phyloP scores from a whole-genome alignment of 2,797 vertebrate species.

The Mionectes olivaceus region DNA sequence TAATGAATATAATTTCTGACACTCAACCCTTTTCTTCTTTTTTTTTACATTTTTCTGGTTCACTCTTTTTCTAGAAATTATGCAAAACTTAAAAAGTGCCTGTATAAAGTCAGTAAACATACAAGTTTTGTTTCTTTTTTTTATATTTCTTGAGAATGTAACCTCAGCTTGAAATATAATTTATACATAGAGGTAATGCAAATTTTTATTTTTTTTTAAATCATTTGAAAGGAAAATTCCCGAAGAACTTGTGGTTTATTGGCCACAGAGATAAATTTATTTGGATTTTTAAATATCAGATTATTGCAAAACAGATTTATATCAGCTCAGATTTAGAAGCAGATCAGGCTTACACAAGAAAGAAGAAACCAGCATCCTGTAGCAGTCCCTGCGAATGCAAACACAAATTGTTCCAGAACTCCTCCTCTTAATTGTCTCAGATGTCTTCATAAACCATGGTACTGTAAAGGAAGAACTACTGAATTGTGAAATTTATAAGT shows the following conservation, averaged over 20 bases:
- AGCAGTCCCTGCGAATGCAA: neutral
- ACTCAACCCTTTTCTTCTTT: neutral
- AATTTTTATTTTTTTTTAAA: neutral
- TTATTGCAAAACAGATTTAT: neutral
- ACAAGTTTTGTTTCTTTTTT: neutral
- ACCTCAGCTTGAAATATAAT: neutral
- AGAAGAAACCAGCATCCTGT: neutral
- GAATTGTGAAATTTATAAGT: neutral
- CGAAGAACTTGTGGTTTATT: neutral
- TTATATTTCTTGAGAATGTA: neutral
- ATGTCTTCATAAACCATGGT: neutral
- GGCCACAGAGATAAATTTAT: neutral
- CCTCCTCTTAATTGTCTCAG: neutral
- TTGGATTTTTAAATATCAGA: neutral
- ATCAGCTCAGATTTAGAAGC: neutral
- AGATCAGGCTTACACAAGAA: neutral
- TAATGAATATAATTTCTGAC: neutral
- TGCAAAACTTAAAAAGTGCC: neutral
- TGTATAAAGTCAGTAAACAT: neutral
- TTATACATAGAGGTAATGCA: neutral
- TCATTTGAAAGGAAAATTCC: neutral
- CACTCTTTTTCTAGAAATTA: neutral
- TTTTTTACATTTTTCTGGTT: neutral
- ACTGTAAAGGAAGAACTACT: neutral
- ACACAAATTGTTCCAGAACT: neutral